Conservation (phyloP, 2,888 invertebrate genomes). For the Nezara viridula region DNA sequence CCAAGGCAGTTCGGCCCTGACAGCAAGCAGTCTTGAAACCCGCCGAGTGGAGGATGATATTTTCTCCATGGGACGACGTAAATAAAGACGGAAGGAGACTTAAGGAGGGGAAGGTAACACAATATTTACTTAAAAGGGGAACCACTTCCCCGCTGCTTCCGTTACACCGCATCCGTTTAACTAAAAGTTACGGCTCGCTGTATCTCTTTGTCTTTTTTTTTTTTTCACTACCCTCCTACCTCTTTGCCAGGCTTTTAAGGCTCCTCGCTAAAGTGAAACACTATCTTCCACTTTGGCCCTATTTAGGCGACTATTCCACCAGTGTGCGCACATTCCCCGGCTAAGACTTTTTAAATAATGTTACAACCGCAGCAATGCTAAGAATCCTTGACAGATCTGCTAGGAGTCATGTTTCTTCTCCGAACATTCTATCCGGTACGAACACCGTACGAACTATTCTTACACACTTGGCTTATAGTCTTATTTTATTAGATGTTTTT, state of each 20-base stretch:
- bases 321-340: constrained; percentile 26
- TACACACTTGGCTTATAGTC: neutral
- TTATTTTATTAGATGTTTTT: too few relatives aligned
- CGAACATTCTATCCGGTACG: neutral
- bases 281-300: constrained; percentile 57
- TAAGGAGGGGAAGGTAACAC: constrained; percentile 51
- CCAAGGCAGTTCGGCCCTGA: constrained; percentile 15
- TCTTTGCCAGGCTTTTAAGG: constrained; percentile 55
- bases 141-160: constrained; percentile 47
- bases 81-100: constrained; percentile 45
- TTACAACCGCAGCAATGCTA: constrained; percentile 36
- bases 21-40: constrained; percentile 4
- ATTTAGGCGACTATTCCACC: constrained; percentile 49
- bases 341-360: constrained; percentile 43
- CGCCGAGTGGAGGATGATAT: constrained; percentile 41
- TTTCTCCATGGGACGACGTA: constrained; percentile 38
- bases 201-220: constrained; percentile 51
- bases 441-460: neutral
- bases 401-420: neutral
- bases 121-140: constrained; percentile 57
- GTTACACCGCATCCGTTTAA: constrained; percentile 54
- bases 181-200: constrained; percentile 51
- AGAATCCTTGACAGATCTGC: constrained; percentile 16
- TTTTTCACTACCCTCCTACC: constrained; percentile 21
- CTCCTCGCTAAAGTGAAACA: constrained; percentile 49